Conservation (phyloP, 2,113 vertebrate genomes). For the Gobiocypris rarus region DNA sequence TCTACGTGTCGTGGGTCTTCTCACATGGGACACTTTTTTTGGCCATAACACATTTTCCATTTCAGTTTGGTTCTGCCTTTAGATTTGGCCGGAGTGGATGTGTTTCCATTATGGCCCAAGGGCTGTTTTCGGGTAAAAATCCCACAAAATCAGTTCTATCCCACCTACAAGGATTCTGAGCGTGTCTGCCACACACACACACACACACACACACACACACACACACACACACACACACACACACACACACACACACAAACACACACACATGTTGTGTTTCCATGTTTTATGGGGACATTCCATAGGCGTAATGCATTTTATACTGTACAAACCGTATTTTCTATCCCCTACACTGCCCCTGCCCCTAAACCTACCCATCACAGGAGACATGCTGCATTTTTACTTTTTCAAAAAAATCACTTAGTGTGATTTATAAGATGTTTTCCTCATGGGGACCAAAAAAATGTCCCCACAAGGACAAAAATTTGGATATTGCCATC, state of each 20-base stretch:
- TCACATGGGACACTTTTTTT: constrained; percentile 61
- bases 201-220: background rate
- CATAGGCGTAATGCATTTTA: no score
- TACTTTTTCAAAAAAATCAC: no score
- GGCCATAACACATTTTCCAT: constrained; percentile 68
- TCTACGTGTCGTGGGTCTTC: constrained; percentile 61
- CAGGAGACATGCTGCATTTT: no score
- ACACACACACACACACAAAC: background rate
- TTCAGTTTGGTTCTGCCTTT: constrained; percentile 56
- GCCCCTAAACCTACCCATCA: no score
- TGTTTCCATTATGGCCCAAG: constrained; percentile 63
- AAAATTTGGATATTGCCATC: no score
- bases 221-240: background rate
- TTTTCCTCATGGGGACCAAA: no score
- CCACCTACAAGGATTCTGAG: constrained; percentile 32
- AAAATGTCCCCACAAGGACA: no score
- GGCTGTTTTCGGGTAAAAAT: constrained; percentile 45
- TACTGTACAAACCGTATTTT: no score
- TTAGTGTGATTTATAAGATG: no score
- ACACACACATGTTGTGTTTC: no score
- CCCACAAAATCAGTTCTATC: background rate
- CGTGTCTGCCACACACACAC: constrained; percentile 15
- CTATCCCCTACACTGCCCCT: no score
- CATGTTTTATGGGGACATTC: no score
- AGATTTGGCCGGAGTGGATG: constrained; percentile 61